Evolutionary conservation across 2,797 vertebrate species (phyloP).

Genomic region (Scyliorhinus canicula): DNA sequence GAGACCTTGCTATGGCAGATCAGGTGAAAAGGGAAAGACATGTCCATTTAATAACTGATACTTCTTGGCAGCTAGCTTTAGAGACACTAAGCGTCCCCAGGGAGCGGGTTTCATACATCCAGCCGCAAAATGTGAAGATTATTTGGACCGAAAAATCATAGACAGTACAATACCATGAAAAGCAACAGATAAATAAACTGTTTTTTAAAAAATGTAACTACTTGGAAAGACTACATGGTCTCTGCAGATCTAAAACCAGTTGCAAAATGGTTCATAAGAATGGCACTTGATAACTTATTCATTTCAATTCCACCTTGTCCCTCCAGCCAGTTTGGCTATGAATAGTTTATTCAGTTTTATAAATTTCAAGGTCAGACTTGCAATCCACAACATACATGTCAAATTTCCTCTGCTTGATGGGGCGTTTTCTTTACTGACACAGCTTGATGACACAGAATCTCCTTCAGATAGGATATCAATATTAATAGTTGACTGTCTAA

Average conservation of each 20-base stretch:
- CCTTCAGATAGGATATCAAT: not conserved
- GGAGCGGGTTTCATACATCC: not conserved
- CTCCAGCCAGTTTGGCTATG: not conserved
- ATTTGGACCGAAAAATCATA: not conserved
- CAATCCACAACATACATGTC: not conserved
- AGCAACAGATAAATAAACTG: not conserved
- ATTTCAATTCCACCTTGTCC: not conserved
- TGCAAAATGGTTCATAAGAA: not conserved
- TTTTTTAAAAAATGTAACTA: not conserved
- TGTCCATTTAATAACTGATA: not conserved
- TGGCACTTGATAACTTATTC: not conserved
- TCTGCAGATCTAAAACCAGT: not conserved
- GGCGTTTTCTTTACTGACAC: not conserved
- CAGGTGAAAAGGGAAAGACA: not conserved
- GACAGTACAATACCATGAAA: not conserved
- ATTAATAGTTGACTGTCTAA: not conserved
- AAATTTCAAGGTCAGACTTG: not conserved
- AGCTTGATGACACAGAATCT: not conserved
- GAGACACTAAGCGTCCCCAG: not conserved
- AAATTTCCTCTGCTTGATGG: not conserved
- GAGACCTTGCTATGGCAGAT: not conserved
- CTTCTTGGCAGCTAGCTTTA: not conserved
- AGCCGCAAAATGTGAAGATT: not conserved
- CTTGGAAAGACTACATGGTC: not conserved
- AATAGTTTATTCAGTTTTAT: not conserved